phyloP scores from a whole-genome alignment of 2,113 vertebrate genomes.

The Vireo altiloquus region DNA sequence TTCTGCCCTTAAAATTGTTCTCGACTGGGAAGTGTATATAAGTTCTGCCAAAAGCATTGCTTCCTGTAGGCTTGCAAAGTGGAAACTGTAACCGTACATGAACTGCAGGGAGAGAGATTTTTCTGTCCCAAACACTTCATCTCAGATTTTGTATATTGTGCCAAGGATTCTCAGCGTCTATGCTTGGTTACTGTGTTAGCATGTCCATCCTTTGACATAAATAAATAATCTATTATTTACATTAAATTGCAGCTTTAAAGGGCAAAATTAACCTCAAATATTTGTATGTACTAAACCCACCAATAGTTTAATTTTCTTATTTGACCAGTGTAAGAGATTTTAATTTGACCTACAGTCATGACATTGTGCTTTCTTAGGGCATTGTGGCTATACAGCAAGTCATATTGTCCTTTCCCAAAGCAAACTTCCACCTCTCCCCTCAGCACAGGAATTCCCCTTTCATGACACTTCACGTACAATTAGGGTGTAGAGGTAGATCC shows the following conservation, averaged over 20 bases:
- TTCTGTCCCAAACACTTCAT: not conserved
- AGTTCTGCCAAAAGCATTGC: not conserved
- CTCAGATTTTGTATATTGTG: not conserved
- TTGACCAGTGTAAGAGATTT: not conserved
- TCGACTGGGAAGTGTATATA: not conserved
- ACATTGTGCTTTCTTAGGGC: not conserved
- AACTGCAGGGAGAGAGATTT: not conserved
- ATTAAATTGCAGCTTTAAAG: not conserved
- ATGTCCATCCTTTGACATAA: not conserved
- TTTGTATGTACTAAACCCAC: not conserved
- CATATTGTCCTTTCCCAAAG: not conserved
- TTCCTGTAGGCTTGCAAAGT: not conserved
- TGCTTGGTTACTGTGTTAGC: not conserved
- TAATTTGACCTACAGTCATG: not conserved
- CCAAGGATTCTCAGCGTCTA: not conserved
- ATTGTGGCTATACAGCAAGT: not conserved
- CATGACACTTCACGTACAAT: conserved; percentile 6
- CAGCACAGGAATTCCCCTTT: conserved; percentile 51
- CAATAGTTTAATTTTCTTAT: not conserved
- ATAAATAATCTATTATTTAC: not conserved
- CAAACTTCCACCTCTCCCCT: conserved; percentile 3
- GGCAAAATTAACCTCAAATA: not conserved
- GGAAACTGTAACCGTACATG: not conserved
- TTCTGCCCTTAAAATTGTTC: not conserved
- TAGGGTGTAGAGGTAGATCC: not conserved